Base-by-base conservation (phyloP, 2,888 invertebrate species). In the Idaea dimidiata region DNA sequence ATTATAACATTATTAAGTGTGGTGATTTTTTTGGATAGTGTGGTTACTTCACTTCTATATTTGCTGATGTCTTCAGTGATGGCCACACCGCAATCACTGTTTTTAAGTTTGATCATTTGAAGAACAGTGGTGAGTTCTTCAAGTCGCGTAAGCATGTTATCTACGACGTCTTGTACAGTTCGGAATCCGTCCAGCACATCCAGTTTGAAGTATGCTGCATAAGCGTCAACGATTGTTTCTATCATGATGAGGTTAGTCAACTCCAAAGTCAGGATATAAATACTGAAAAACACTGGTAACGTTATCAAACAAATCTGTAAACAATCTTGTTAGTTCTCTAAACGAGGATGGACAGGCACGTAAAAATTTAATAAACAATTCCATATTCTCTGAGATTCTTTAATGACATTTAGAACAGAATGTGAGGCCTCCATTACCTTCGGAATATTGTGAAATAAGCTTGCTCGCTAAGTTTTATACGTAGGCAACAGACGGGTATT, bases 101-200 rank as follows among this genome's bases (percentile, higher is more conserved):
- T 88, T 79, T 91, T 91, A 67, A 83, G 68, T 72, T 91, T 87
- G 66, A 95, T 93, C 81, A 94, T 93, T 67, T 94, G 91, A 43
- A 95, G 78, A 58, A 95, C 91, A 70, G 94, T 94, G 68, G 94
- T 93, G 67, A 95, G 90, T 79, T 95, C 95, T 81, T 95, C 95
- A 24, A 95, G 84, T 65, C 95, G 88, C 0, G 94, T 94, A 59
- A 95, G 79, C 94, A 95, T 95, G 75, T 95, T 95, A 70, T 95
- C 95, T 57, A 95, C 93, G 63, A 93, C 94, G 76, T 93, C 93
- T 81, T 94, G 94, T 18, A 95, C 91, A 2, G 93, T 94, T 80
- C 92, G 90, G 72, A 94, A 93, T 75, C 93, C 94, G 76, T 87
- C 91, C 10, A 88, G 79, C 57, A 94, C 81, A 79, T 94, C 93